phyloP scores from a whole-genome alignment of 2,888 invertebrate species.

The Tortricodes alternella region DNA sequence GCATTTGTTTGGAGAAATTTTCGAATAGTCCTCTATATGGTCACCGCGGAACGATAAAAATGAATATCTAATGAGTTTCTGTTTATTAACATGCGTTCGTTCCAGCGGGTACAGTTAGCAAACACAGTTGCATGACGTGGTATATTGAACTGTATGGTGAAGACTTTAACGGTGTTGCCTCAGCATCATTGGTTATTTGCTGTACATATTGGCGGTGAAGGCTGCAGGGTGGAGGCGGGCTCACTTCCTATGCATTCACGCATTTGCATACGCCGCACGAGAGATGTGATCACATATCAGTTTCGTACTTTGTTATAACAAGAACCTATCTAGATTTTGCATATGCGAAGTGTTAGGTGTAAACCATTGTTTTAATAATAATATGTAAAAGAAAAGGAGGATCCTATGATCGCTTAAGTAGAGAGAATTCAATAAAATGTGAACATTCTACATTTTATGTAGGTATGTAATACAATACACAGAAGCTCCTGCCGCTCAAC shows the following conservation, averaged over 20 bases:
- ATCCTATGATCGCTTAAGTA: too few species aligned
- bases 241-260: slow-evolving; percentile 27
- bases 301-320: slow-evolving; percentile 14
- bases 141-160: background rate
- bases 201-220: slow-evolving; percentile 15
- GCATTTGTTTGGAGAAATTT: slow-evolving; percentile 22
- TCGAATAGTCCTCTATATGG: slow-evolving; percentile 22
- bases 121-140: background rate
- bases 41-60: slow-evolving; percentile 21
- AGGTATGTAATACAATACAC: too few species aligned
- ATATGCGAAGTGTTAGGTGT: background rate
- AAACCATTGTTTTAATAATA: too few species aligned
- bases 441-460: too few species aligned
- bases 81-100: slow-evolving; percentile 30
- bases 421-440: too few species aligned
- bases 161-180: background rate
- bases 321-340: slow-evolving; percentile 6
- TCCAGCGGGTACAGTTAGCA: slow-evolving; percentile 19
- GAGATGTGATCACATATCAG: slow-evolving; percentile 24
- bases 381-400: too few species aligned
- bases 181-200: background rate
- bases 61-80: slow-evolving; percentile 31
- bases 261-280: slow-evolving; percentile 24
- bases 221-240: slow-evolving; percentile 18
- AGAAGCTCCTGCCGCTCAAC: too few species aligned